A percentile compares a stretch with the other conserved stretches of the same genome.
Conservation (phyloP, 2,888 invertebrate species). For the Crossocerus cetratus region DNA sequence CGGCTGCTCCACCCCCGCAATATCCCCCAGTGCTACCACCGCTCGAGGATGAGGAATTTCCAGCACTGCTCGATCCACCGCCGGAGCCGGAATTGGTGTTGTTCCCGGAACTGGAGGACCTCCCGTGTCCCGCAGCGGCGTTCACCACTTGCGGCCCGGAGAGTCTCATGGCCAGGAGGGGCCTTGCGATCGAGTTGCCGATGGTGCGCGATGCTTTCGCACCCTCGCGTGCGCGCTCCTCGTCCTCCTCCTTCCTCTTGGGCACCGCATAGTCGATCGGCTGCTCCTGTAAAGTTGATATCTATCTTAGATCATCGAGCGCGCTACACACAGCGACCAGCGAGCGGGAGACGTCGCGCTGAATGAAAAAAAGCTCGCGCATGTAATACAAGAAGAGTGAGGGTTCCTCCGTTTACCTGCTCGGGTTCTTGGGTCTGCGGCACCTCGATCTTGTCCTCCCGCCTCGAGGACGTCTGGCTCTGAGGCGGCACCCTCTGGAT, state of each 20-base stretch:
- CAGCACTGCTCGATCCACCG: constrained; percentile 65
- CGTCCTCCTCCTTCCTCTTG: constrained; percentile 85
- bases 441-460: constrained; percentile 73
- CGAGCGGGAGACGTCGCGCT: too few relatives aligned
- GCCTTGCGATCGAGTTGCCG: constrained; percentile 73
- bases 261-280: constrained; percentile 94
- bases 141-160: constrained; percentile 70
- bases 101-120: constrained; percentile 79
- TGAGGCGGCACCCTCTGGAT: constrained; percentile 87
- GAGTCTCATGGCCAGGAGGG: constrained; percentile 72
- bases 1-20: constrained; percentile 78
- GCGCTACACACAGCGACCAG: not conserved
- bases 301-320: not conserved
- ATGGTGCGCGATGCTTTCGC: constrained; percentile 70
- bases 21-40: constrained; percentile 72
- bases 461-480: constrained; percentile 64
- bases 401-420: constrained; percentile 62
- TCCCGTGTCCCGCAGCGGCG: constrained; percentile 85
- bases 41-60: constrained; percentile 61
- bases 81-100: constrained; percentile 70
- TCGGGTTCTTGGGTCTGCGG: constrained; percentile 75
- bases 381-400: too few relatives aligned
- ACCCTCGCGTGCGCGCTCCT: constrained; percentile 79
- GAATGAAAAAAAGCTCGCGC: too few relatives aligned
- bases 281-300: constrained; percentile 82